Base-by-base conservation (phyloP, 1,140 invertebrate genomes). In the Drosophila lowei region DNA sequence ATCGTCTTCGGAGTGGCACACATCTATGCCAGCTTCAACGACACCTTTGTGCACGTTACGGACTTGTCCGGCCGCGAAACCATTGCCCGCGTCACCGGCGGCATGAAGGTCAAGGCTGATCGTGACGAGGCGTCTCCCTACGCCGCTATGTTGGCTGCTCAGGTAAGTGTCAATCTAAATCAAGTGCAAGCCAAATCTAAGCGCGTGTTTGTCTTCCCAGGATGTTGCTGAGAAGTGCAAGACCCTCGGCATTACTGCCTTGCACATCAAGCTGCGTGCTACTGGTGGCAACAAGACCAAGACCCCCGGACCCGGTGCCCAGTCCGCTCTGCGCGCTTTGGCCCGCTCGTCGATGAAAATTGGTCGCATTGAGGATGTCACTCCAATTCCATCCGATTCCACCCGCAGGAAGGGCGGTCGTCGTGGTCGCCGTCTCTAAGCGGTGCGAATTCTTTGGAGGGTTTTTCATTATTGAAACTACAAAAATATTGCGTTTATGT, bases 101-200 rank as follows among this genome's bases (percentile, higher is more conserved):
- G 99, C 64, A 99, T 99, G 99, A 99, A 99, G 93, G 99, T 99
- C 0, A 99, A 99, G 92, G 99, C 99, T 89, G 99, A 99, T 93
- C 95, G 99, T 94, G 99, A 99, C 93, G 99, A 99, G 93, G 97
- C 98, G 80, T 99, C 98, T 28, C 99, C 99, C 13, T 99, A 99
- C 91, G 99, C 99, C 91, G 99, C 99, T 95, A 99, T 99, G 99
- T 98, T 99, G 93, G 99, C 99, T 91, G 98, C 99, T 75, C 99
- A 99, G 94, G 96, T 97, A 93, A 50, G 53, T 52, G 47, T 25
- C 6, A 28, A 13, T 8, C 34, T 38, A 38, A 38, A 13, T 38
- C 34, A 38, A 38, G 34, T 13, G 3, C 47, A 15, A 18, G 15
- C 58, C 7, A 13, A 16, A 34, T 16, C 13, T 54, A 34, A 58